Conservation (phyloP, 1,140 invertebrate genomes). For the Limonius californicus region DNA sequence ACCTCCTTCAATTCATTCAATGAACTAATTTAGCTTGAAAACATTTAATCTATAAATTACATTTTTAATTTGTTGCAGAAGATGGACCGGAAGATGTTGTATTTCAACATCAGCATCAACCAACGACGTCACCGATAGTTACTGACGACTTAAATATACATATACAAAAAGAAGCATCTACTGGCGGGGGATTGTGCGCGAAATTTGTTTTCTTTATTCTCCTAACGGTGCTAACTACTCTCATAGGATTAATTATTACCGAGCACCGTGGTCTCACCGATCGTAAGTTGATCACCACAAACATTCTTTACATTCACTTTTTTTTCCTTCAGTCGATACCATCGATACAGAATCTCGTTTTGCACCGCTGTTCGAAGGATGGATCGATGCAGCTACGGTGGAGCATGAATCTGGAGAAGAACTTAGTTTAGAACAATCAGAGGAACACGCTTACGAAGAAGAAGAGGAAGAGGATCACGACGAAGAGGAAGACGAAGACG, state of each 20-base stretch:
- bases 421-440: slow-evolving; percentile 31
- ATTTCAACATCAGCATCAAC: background rate
- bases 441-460: slow-evolving; percentile 22
- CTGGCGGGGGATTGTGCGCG: slow-evolving; percentile 75
- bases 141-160: slow-evolving; percentile 67
- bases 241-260: slow-evolving; percentile 72
- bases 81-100: slow-evolving; percentile 2
- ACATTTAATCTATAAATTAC: no score
- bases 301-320: slow-evolving; percentile 14
- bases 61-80: background rate
- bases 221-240: slow-evolving; percentile 62
- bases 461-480: slow-evolving; percentile 30
- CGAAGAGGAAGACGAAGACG: slow-evolving; percentile 40
- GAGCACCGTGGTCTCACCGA: slow-evolving; percentile 73
- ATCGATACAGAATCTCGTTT: slow-evolving; percentile 66
- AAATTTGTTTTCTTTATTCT: slow-evolving; percentile 77
- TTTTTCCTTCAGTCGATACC: slow-evolving; percentile 60
- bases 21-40: no score
- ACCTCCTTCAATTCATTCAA: background rate
- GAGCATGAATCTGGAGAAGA: slow-evolving; percentile 49
- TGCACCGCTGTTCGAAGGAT: slow-evolving; percentile 69
- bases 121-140: slow-evolving; percentile 33
- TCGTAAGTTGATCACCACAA: slow-evolving; percentile 54
- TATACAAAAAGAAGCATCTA: slow-evolving; percentile 67
- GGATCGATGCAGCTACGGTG: slow-evolving; percentile 66